Evolutionary conservation across 2,797 vertebrate species (phyloP).

Genomic region (Anabacerthia variegaticeps): DNA sequence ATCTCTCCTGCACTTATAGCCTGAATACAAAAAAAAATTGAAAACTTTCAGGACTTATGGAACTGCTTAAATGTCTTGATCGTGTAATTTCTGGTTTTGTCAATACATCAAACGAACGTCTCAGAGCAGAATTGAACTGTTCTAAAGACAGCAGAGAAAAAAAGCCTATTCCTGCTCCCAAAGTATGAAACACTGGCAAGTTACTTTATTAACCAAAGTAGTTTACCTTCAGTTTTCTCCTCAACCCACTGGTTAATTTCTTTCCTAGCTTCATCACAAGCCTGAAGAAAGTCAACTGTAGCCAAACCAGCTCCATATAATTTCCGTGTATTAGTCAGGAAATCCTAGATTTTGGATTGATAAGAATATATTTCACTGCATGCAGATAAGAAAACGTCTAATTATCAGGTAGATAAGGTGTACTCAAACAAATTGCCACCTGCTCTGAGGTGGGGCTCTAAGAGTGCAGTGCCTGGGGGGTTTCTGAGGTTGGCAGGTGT

Average conservation of each 20-base stretch:
- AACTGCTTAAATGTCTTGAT: neutral
- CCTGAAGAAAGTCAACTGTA: conserved; percentile 84
- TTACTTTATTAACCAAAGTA: neutral
- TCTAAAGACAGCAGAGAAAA: neutral
- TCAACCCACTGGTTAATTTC: conserved; percentile 92
- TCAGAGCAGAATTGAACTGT: neutral
- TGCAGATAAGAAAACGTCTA: neutral
- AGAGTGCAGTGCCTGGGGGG: neutral
- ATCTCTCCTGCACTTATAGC: neutral
- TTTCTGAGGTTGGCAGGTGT: neutral
- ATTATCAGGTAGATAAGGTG: neutral
- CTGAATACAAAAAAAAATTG: neutral
- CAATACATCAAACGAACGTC: neutral
- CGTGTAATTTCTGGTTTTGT: neutral
- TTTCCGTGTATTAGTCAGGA: conserved; percentile 82
- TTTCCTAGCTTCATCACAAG: conserved; percentile 77
- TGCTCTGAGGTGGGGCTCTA: neutral
- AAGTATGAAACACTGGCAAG: neutral
- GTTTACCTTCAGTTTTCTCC: conserved; percentile 86
- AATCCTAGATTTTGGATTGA: conserved; percentile 75
- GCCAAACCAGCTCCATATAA: conserved; percentile 87
- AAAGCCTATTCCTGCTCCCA: neutral
- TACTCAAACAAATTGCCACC: neutral
- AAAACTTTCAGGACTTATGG: neutral
- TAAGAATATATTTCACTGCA: neutral